Evolutionary conservation across 2,888 invertebrate genomes (phyloP).

Genomic region (Malthinus flaveolus): DNA sequence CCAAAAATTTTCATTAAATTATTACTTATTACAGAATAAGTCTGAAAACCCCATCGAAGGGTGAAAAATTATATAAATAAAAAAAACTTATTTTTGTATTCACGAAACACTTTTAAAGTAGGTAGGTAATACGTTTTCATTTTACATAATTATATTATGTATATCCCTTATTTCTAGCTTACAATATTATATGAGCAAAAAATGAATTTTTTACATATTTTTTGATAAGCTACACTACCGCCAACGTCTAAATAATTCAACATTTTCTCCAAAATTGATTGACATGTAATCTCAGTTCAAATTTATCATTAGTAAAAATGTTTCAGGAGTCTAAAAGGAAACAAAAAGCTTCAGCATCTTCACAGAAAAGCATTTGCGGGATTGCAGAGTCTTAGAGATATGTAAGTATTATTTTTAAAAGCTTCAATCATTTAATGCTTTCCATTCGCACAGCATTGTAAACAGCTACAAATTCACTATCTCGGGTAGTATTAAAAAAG

Average conservation of each 20-base stretch:
- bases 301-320: neutral
- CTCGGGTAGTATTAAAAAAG: too few relatives aligned
- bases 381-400: constrained; percentile 65
- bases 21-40: too few relatives aligned
- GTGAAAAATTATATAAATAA: too few relatives aligned
- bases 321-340: constrained; percentile 75
- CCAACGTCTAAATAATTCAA: neutral
- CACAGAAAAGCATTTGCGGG: constrained; percentile 72
- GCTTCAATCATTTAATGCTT: neutral
- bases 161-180: neutral
- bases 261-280: neutral
- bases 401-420: constrained; percentile 61
- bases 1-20: too few relatives aligned
- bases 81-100: too few relatives aligned
- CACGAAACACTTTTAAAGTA: too few relatives aligned
- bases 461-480: too few relatives aligned
- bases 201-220: neutral
- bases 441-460: too few relatives aligned
- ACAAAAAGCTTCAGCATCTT: constrained; percentile 63
- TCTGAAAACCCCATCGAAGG: too few relatives aligned
- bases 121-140: too few relatives aligned
- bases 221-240: neutral
- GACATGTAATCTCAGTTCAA: neutral
- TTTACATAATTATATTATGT: neutral
- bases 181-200: neutral